Evolutionary conservation across 2,888 invertebrate species (phyloP), one percentile per base, ranked within the genome.

Genomic region (Plagodis pulveraria): DNA sequence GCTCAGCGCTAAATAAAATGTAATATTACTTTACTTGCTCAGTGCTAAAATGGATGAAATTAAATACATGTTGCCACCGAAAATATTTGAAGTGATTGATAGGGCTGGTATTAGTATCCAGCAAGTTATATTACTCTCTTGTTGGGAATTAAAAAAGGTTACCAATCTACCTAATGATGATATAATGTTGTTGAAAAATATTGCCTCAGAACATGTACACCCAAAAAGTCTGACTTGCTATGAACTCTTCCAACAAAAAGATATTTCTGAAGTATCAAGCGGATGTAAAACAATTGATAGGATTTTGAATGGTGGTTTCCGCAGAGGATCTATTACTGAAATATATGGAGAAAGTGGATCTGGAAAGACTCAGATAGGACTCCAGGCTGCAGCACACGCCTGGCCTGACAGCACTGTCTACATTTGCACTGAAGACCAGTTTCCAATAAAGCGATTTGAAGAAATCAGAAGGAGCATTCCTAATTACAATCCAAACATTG

Each of bases 361-460:
- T 71, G 97, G 97, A 6, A 97, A 97, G 91, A 97, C 97, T 0
- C 97, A 97, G 81, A 77, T 97, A 45, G 96, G 95, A 67, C 86
- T 97, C 50, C 96, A 97, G 84, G 81, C 96, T 35, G 93, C 95
- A 40, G 84, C 96, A 22, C 93, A 94, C 59, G 94, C 94, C 62
- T 96, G 96, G 84, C 83, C 94, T 52, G 45, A 69, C 75, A 69
- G 81, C 79, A 94, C 94, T 51, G 93, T 96, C 11, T 97, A 96
- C 73, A 95, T 97, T 69, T 96, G 95, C 73, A 97, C 97, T 0
- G 97, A 97, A 90, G 95, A 96, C 80, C 83, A 89, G 51, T 97
- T 93, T 70, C 93, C 93, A 42, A 73, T 89, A 22, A 91, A 84
- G 67, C 80, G 93, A 67, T 88, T 87, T 71, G 79, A 89, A 55